These are phyloP conservation scores for Drosophila lowei DNA, from an alignment of 1,140 invertebrate species.

Conservation along the genomic window DNA sequence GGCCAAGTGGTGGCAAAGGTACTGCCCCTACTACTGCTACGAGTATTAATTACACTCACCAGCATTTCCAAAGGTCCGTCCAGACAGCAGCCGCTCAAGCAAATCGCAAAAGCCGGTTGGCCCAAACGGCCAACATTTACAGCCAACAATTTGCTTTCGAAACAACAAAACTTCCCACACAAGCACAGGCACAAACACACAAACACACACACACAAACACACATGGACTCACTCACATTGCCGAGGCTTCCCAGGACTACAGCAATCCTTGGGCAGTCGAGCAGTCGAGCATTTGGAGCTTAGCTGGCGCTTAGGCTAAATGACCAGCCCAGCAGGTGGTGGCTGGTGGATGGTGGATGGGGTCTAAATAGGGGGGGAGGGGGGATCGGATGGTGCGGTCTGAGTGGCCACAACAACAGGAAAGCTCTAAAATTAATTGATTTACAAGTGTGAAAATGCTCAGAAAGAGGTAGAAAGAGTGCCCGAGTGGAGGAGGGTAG, in stretches of 20 bases:
- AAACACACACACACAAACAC: not conserved
- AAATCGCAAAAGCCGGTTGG: slow-evolving; percentile 62
- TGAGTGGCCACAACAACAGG: slow-evolving; percentile 24
- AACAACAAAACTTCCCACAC: slow-evolving; percentile 64
- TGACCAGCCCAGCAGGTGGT: slow-evolving; percentile 63
- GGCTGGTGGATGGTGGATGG: slow-evolving; percentile 4
- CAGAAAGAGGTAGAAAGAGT: slow-evolving; percentile 10
- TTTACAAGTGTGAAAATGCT: slow-evolving; percentile 77
- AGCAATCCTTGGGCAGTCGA: slow-evolving; percentile 54
- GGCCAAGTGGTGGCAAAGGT: slow-evolving; percentile 34
- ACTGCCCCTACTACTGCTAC: not conserved
- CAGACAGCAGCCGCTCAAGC: slow-evolving; percentile 40
- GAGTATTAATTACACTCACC: slow-evolving; percentile 70
- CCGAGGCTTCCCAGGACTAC: slow-evolving; percentile 42
- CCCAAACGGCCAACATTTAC: slow-evolving; percentile 39
- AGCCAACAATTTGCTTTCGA: slow-evolving; percentile 43
- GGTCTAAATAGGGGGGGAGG: not conserved
- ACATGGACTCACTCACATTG: slow-evolving; percentile 14
- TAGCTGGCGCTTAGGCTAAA: slow-evolving; percentile 72
- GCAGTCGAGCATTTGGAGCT: slow-evolving; percentile 54
- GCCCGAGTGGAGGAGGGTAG: not conserved
- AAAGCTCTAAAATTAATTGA: slow-evolving; percentile 75
- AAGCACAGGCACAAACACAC: not conserved
- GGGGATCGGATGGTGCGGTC: too few relatives aligned
- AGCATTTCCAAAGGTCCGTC: slow-evolving; percentile 55